These are phyloP conservation scores for Omphaloscelis lunosa DNA, from an alignment of 2,888 invertebrate genomes.

Conservation along the genomic window DNA sequence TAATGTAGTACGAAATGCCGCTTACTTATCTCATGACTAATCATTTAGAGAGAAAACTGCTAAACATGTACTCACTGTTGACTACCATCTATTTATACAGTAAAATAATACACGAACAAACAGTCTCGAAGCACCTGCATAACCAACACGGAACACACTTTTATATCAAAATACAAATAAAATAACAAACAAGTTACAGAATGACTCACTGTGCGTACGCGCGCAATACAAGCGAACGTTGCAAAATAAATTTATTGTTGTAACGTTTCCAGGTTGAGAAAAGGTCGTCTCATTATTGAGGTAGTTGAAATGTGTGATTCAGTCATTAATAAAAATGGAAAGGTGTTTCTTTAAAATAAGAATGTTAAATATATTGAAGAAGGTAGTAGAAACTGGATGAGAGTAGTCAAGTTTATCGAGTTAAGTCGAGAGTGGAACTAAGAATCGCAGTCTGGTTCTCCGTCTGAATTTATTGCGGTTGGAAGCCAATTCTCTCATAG, in stretches of 20 bases:
- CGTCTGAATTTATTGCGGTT: neutral
- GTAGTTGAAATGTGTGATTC: neutral
- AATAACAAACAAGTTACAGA: slow-evolving; percentile 48
- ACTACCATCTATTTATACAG: slow-evolving; percentile 50
- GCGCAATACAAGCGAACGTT: slow-evolving; percentile 24
- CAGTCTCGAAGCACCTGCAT: slow-evolving; percentile 40
- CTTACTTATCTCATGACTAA: slow-evolving; percentile 30
- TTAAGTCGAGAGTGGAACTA: neutral
- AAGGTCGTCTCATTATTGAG: slow-evolving; percentile 7
- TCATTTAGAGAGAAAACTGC: slow-evolving; percentile 3
- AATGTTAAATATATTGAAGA: neutral
- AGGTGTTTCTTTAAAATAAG: neutral
- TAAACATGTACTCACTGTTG: slow-evolving; percentile 32
- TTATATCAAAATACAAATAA: slow-evolving; percentile 56
- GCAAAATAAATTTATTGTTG: slow-evolving; percentile 35
- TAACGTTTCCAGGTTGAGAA: slow-evolving; percentile 5
- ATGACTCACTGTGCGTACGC: slow-evolving; percentile 47
- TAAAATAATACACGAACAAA: slow-evolving; percentile 33
- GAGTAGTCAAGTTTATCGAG: neutral
- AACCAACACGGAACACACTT: slow-evolving; percentile 43
- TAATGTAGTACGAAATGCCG: neutral
- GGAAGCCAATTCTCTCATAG: neutral
- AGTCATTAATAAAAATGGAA: neutral
- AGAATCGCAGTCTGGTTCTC: neutral
- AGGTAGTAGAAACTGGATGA: neutral